These are phyloP conservation scores for Drosophila pandora DNA, from an alignment of 1,140 invertebrate species.

Conservation along the genomic window DNA sequence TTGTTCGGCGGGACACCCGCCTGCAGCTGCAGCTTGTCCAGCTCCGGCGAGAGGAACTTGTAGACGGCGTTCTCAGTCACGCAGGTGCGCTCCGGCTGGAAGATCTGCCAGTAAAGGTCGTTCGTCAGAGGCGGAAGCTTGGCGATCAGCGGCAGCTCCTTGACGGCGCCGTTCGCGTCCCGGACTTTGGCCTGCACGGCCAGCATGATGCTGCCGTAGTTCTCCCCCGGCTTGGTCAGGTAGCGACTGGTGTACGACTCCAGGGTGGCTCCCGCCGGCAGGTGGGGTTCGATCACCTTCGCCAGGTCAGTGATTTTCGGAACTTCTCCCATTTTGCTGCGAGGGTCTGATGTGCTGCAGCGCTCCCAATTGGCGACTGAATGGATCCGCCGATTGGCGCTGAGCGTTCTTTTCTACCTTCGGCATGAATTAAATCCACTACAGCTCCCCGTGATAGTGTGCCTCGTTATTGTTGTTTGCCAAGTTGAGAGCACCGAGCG, in stretches of 20 bases:
- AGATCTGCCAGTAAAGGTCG: constrained; percentile 85
- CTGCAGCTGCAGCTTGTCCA: constrained; percentile 85
- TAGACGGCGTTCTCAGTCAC: constrained; percentile 86
- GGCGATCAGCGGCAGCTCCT: constrained; percentile 84
- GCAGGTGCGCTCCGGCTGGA: constrained; percentile 86
- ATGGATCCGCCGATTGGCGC: constrained; percentile 13
- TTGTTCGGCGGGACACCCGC: constrained; percentile 79
- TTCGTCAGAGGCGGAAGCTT: constrained; percentile 87
- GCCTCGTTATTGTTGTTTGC: constrained; percentile 15
- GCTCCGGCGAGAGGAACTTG: constrained; percentile 84
- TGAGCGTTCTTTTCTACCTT: constrained; percentile 28
- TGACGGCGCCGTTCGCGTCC: constrained; percentile 53
- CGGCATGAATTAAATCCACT: constrained; percentile 30
- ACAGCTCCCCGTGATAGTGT: constrained; percentile 2
- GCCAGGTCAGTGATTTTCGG: constrained; percentile 66
- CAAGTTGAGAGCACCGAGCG: constrained; percentile 10
- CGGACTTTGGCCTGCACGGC: constrained; percentile 75
- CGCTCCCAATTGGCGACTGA: constrained; percentile 25
- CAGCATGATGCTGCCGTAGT: constrained; percentile 86
- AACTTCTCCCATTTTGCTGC: constrained; percentile 58
- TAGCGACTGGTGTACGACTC: constrained; percentile 59
- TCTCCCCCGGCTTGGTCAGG: constrained; percentile 86
- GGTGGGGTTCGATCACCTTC: constrained; percentile 63
- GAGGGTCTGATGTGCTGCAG: constrained; percentile 6
- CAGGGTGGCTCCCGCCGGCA: constrained; percentile 53